phyloP scores from a whole-genome alignment of 2,113 vertebrate genomes.

The Phylloscopus whistleri region DNA sequence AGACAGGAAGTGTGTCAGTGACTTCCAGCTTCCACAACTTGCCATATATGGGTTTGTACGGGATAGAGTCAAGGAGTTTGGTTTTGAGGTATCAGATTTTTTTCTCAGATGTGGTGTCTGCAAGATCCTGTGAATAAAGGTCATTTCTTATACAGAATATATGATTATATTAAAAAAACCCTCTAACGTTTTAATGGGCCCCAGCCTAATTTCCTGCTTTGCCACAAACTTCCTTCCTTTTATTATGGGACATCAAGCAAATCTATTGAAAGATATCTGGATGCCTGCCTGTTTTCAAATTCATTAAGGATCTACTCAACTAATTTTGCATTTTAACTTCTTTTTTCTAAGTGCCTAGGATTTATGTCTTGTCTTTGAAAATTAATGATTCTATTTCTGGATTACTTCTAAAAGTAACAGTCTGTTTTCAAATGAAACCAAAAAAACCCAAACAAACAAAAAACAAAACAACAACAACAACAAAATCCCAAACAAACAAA shows the following conservation, averaged over 20 bases:
- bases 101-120: neutral
- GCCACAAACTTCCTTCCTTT: neutral
- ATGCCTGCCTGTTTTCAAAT: neutral
- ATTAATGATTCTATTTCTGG: neutral
- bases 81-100: neutral
- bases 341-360: neutral
- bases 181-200: neutral
- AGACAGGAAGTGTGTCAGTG: neutral
- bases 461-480: no score
- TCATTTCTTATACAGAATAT: neutral
- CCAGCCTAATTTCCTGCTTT: neutral
- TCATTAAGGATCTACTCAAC: neutral
- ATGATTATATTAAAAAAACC: neutral
- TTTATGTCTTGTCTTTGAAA: neutral
- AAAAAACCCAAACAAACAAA: neutral
- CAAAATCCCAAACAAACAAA: no score
- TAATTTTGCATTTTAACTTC: neutral
- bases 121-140: neutral
- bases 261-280: neutral
- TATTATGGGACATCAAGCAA: neutral
- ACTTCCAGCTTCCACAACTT: neutral
- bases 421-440: neutral
- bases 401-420: neutral
- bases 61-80: neutral
- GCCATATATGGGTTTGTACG: rapidly evolving